Base-by-base conservation (phyloP, 2,113 vertebrate species). In the Amphiprion ocellaris region DNA sequence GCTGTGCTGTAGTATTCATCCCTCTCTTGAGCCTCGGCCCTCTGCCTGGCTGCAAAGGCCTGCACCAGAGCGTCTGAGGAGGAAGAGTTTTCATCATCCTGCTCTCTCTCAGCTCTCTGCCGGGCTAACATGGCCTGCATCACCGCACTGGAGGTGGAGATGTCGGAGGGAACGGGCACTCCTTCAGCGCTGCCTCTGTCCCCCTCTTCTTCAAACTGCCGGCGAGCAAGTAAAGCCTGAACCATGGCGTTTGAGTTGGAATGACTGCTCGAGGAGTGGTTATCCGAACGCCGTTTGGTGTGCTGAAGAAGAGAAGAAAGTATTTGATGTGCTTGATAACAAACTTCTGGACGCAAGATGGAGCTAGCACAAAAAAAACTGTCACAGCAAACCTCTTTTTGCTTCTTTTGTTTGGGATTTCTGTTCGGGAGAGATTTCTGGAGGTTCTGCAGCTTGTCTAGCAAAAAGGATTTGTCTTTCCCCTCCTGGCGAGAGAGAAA, bases 391-490 rank as follows among this genome's bases (percentile, higher is more conserved):
- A 94, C 93, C 89, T 64, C 79, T 76, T 74, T 87, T 12, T 54
- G 65, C 61, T 62, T 90, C 50, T 19, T 91, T 8, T 58, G 84
- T 77, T 82, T 82, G 30, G 41, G 0, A 17, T 41, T 81, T 60
- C 79, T 77, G n/a, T 83, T 72, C 4, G 68, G 52, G 5, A 55
- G 19, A 30, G 47, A 61, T 59, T 81, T 95, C 79, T 96, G 95
- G 6, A 93, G 55, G 10, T 15, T 59, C 47, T 49, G 64, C 3
- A 99, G 76, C 74, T 91, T 96, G 10, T 94, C 83, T 41, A 97
- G 89, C 75, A 99, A 91, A 90, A 97, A 97, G 1, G 69, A 68
- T 81, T 99, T 99, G 85, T 99, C 97, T 84, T 97, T 94, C 60
- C 95, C 96, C 90, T 91, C 96, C 98, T 99, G 73, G 21, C 23